Evolutionary conservation across 2,888 invertebrate species (phyloP).

Genomic region (Ochropacha duplaris): DNA sequence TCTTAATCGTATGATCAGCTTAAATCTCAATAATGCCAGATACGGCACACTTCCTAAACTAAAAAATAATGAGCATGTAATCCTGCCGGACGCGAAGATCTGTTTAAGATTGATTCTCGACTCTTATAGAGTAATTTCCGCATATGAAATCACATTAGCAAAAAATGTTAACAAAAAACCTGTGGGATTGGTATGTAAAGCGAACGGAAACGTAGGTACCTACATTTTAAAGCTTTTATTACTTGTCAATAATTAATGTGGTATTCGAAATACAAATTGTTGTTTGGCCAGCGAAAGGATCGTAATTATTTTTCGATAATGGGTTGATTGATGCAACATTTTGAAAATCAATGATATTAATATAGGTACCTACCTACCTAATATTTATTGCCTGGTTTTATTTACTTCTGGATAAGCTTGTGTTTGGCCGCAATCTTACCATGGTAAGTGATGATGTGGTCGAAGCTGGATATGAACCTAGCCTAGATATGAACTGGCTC

Average conservation of each 20-base stretch:
- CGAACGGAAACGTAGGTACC: conserved; percentile 23
- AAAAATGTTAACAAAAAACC: conserved; percentile 29
- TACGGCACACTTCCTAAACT: conserved; percentile 72
- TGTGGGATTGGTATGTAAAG: conserved; percentile 38
- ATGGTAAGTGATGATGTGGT: no score
- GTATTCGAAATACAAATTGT: neutral
- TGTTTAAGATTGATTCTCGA: conserved; percentile 62
- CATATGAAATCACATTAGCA: conserved; percentile 64
- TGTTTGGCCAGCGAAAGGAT: neutral
- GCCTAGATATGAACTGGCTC: no score
- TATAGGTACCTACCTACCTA: no score
- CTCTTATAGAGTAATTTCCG: conserved; percentile 62
- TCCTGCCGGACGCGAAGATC: conserved; percentile 68
- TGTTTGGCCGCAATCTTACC: no score
- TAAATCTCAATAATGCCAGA: conserved; percentile 53
- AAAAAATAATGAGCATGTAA: conserved; percentile 53
- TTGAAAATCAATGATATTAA: neutral
- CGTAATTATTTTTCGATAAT: neutral
- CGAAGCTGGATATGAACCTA: no score
- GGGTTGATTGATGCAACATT: neutral
- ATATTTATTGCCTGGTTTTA: no score
- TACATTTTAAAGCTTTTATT: conserved; percentile 7
- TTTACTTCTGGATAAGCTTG: no score
- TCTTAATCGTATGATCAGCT: conserved; percentile 58
- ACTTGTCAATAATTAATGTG: neutral